Evolutionary conservation across 2,797 vertebrate genomes (phyloP).

Genomic region (Microctenopoma lineatum): DNA sequence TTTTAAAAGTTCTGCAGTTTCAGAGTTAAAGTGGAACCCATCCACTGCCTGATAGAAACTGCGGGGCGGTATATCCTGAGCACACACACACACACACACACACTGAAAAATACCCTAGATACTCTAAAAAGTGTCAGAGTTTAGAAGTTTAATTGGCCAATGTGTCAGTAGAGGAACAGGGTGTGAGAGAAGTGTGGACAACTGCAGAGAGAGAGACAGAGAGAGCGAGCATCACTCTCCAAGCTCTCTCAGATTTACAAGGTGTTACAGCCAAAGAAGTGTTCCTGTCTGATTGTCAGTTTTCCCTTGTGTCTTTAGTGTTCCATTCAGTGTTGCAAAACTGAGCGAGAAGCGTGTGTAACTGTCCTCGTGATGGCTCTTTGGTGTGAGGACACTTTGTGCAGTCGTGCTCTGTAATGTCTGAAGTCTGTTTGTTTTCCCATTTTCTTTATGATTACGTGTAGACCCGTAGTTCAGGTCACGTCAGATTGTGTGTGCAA

Average conservation of each 20-base stretch:
- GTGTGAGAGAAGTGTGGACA: constrained; percentile 52
- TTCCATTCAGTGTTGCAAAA: constrained; percentile 8
- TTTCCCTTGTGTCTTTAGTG: constrained; percentile 18
- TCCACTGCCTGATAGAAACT: constrained; percentile 45
- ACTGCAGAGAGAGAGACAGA: constrained; percentile 38
- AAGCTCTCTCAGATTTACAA: constrained; percentile 42
- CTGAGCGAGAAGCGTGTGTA: constrained; percentile 17
- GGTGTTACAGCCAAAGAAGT: constrained; percentile 39
- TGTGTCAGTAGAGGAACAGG: constrained; percentile 60
- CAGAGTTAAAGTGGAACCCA: constrained; percentile 38
- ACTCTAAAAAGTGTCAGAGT: constrained; percentile 56
- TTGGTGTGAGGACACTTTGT: neutral
- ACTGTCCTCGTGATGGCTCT: constrained; percentile 10
- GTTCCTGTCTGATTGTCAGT: constrained; percentile 35
- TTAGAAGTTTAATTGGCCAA: constrained; percentile 75
- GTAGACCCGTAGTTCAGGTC: neutral
- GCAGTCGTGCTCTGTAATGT: neutral
- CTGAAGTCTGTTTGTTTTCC: neutral
- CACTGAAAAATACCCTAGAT: constrained; percentile 31
- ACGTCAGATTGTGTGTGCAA: neutral
- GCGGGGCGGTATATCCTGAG: constrained; percentile 27
- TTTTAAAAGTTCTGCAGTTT: constrained; percentile 57
- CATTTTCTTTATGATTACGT: neutral
- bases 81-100: constrained; percentile 5
- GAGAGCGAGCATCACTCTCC: constrained; percentile 17